A percentile compares a stretch with the other conserved stretches of the same genome.
phyloP scores from a whole-genome alignment of 1,140 invertebrate genomes.

The Coptotermes formosanus region DNA sequence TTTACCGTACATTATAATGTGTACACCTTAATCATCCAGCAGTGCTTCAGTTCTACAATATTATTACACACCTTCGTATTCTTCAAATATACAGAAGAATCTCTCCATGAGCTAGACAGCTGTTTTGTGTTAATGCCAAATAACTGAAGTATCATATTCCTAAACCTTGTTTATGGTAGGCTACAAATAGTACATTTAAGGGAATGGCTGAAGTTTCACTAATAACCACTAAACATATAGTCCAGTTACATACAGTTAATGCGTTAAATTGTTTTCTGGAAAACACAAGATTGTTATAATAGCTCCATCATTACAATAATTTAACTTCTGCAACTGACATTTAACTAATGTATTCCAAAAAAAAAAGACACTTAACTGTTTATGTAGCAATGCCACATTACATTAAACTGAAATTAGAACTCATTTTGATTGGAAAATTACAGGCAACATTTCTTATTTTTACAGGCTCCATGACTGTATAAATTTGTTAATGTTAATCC shows the following conservation, averaged over 20 bases:
- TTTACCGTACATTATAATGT: not conserved
- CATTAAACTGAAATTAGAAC: not conserved
- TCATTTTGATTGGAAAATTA: too few relatives aligned
- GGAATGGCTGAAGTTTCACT: conserved; percentile 10
- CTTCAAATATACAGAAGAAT: not conserved
- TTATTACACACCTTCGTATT: too few relatives aligned
- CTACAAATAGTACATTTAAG: conserved; percentile 1
- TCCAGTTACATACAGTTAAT: not conserved
- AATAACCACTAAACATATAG: conserved; percentile 1
- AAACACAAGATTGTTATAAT: not conserved
- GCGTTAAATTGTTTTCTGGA: not conserved
- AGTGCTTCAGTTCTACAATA: not conserved
- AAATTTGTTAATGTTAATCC: too few relatives aligned
- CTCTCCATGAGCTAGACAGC: not conserved
- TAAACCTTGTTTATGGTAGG: not conserved
- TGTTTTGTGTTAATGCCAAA: not conserved
- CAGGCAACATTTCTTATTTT: too few relatives aligned
- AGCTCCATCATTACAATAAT: too few relatives aligned
- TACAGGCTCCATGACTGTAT: too few relatives aligned
- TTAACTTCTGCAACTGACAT: too few relatives aligned
- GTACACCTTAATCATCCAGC: not conserved
- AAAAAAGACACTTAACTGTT: not conserved
- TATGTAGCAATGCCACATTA: not conserved
- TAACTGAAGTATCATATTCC: not conserved
- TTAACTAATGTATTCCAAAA: not conserved